Evolutionary conservation across 2,888 invertebrate species (phyloP), one percentile per base, ranked within the genome.

Genomic region (Drosophila picticornis): DNA sequence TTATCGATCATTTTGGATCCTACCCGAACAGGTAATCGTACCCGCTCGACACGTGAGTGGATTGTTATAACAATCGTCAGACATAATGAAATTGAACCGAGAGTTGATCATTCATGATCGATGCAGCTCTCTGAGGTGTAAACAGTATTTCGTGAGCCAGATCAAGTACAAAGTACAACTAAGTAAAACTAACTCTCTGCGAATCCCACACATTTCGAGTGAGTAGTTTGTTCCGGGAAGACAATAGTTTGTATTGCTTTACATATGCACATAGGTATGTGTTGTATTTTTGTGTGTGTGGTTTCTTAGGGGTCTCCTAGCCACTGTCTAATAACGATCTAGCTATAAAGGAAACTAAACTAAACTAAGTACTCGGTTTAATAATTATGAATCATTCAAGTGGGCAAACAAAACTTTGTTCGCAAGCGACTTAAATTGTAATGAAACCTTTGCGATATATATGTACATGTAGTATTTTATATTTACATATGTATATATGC

Each of bases 381-480:
- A 29, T n/a, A 55, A 9, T 27, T 27, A 22, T 60, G 43, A 68
- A 52, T 60, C 51, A n/a, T 72, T 68, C 55, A 68, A 77, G 56
- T 63, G 63, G 77, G 40, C 53, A 27, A 64, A 64, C 46, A 27
- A 29, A 38, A 16, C 22, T 36, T 53, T 29, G 38, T 53, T 36
- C 53, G 67, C 55, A 72, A 59, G 75, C 63, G 79, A 76, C 88
- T 81, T 84, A 88, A 85, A 56, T 16, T 75, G 32, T 88, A 72
- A 84, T 84, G 84, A 84, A 84, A 84, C 84, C 84, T 74, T 72
- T 74, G 69, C 61, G 51, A 36, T 36, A 19, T 31, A 29, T 13
- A n/a, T 60, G 27, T 71, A 50, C 22, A 40, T 52, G n/a, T 60
- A 22, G 34, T 19, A 36, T 22, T 9, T 22, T 29, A 6, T 29